Evolutionary conservation across 2,888 invertebrate genomes (phyloP).

Genomic region (Dynastes maya): DNA sequence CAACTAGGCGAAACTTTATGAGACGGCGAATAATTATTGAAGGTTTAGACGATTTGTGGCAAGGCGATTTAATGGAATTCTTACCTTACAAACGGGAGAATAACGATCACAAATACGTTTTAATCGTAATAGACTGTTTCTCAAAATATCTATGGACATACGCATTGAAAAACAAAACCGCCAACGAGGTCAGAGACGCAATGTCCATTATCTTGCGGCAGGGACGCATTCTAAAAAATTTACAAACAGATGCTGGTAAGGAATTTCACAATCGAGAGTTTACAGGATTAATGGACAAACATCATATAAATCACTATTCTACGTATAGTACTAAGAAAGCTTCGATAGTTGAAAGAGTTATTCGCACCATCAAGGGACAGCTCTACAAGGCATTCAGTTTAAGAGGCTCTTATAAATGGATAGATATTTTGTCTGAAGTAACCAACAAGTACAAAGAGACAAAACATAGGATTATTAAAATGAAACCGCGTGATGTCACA

Average conservation of each 20-base stretch:
- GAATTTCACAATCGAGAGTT: conserved; percentile 56
- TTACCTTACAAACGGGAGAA: conserved; percentile 56
- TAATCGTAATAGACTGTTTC: conserved; percentile 66
- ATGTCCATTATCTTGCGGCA: conserved; percentile 50
- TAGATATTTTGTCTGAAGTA: no score
- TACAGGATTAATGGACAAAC: conserved; percentile 57
- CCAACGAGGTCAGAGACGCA: no score
- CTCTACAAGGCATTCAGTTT: no score
- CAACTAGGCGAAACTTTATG: conserved; percentile 48
- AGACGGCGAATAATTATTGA: conserved; percentile 55
- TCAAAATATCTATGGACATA: conserved; percentile 67
- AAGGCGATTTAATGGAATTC: conserved; percentile 29
- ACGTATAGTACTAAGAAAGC: no score
- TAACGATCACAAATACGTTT: conserved; percentile 62
- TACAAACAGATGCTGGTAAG: conserved; percentile 62
- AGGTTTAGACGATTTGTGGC: conserved; percentile 42
- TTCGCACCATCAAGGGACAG: no score
- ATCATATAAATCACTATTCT: conserved; percentile 58
- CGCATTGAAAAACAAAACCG: no score
- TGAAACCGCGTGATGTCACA: no score
- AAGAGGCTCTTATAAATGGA: no score
- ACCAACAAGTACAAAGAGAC: no score
- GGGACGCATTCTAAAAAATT: conserved; percentile 55
- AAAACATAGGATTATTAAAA: no score
- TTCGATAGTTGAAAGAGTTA: no score